These are phyloP conservation scores for Drosophila bocki DNA, from an alignment of 1,140 invertebrate genomes.

Conservation along the genomic window DNA sequence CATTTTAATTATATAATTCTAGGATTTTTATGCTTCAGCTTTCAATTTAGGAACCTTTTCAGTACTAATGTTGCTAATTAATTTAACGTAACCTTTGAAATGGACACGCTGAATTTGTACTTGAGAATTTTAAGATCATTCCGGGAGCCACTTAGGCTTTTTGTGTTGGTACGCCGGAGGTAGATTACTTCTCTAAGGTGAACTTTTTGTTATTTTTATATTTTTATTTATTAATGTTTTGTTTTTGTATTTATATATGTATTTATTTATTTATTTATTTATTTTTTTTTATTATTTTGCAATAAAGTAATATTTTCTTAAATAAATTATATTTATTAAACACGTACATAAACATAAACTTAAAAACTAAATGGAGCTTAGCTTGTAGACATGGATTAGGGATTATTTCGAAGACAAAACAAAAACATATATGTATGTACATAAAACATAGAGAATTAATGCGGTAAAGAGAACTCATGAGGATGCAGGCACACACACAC, in stretches of 20 bases:
- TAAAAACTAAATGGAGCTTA: constrained; percentile 28
- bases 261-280: no score
- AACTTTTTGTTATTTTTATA: background rate
- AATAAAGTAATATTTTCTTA: background rate
- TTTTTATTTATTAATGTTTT: background rate
- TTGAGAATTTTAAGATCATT: background rate
- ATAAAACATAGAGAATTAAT: constrained; percentile 2
- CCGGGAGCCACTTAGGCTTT: background rate
- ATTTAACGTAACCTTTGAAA: no score
- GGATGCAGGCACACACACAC: background rate
- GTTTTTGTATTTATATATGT: background rate
- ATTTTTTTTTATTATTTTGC: background rate
- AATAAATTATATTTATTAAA: constrained; percentile 40
- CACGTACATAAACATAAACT: constrained; percentile 36
- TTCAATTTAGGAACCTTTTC: background rate
- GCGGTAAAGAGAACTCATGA: background rate
- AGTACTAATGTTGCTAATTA: no score
- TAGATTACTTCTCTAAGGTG: background rate
- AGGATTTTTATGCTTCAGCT: background rate
- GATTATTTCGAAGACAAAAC: constrained; percentile 3
- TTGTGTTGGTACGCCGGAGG: no score
- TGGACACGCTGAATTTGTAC: background rate
- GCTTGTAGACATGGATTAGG: background rate
- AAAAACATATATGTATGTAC: constrained; percentile 14
- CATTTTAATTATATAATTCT: background rate